Conservation (phyloP, 2,888 invertebrate species). For the Petrophora chlorosata region DNA sequence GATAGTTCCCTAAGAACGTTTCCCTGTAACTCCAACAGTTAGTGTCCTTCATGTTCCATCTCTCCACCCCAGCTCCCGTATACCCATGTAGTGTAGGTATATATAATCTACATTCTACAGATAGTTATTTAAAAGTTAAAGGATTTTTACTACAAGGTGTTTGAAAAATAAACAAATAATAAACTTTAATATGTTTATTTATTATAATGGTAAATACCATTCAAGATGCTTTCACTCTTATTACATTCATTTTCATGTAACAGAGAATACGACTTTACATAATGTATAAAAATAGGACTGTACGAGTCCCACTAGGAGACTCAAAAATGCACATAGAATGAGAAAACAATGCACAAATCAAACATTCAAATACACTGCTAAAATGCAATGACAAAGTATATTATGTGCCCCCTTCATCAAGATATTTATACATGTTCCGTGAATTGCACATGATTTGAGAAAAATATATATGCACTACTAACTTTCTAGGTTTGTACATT, state of each 20-base stretch:
- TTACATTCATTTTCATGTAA: constrained; percentile 78
- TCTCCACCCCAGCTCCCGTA: too few relatives aligned
- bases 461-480: constrained; percentile 74
- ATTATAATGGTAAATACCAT: constrained; percentile 74
- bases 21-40: too few relatives aligned
- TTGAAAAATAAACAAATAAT: constrained; percentile 31
- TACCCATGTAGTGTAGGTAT: too few relatives aligned
- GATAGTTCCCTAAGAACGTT: too few relatives aligned
- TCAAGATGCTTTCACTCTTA: constrained; percentile 71
- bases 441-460: constrained; percentile 80
- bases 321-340: constrained; percentile 77
- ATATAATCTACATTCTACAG: too few relatives aligned
- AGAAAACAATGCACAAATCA: constrained; percentile 77
- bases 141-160: too few relatives aligned
- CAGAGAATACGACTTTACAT: constrained; percentile 80
- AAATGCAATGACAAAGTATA: constrained; percentile 77
- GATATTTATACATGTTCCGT: constrained; percentile 63
- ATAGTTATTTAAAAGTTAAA: too few relatives aligned
- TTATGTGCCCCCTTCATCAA: constrained; percentile 64
- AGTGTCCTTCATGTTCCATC: too few relatives aligned
- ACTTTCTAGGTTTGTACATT: constrained; percentile 78
- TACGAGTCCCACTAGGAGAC: constrained; percentile 72
- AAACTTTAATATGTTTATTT: constrained; percentile 79
- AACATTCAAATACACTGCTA: constrained; percentile 70
- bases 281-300: constrained; percentile 84